Evolutionary conservation across 2,888 invertebrate genomes (phyloP).

Genomic region (Parnassius smintheus): DNA sequence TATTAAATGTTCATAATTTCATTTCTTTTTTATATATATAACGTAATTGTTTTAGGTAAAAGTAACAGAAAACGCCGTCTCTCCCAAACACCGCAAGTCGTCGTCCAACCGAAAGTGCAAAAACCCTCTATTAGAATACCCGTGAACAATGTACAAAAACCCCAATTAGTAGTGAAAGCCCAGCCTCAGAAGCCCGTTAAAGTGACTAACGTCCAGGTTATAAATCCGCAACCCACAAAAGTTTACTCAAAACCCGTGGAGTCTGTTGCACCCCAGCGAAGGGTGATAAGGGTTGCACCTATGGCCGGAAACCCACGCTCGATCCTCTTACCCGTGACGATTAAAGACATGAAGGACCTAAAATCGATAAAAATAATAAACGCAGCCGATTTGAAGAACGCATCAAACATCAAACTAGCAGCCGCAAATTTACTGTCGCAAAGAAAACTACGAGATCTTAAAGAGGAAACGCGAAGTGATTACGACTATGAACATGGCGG

Average conservation of each 20-base stretch:
- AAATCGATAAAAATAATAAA: conserved; percentile 88
- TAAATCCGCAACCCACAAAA: conserved; percentile 63
- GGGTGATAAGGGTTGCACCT: conserved; percentile 70
- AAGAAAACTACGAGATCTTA: conserved; percentile 67
- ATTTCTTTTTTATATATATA: no score
- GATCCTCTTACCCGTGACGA: conserved; percentile 85
- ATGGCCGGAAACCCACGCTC: conserved; percentile 82
- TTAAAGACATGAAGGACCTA: conserved; percentile 86
- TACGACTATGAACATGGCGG: conserved; percentile 64
- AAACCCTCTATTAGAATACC: conserved; percentile 61
- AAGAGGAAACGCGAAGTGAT: conserved; percentile 58
- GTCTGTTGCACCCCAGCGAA: conserved; percentile 64
- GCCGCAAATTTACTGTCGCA: conserved; percentile 75
- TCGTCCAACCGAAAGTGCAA: conserved; percentile 68
- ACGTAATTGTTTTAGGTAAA: conserved; percentile 51
- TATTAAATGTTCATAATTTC: no score
- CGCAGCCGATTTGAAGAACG: conserved; percentile 80
- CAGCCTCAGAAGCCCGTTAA: conserved; percentile 71
- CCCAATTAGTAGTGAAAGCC: conserved; percentile 69
- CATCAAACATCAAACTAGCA: conserved; percentile 76
- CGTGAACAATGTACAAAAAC: conserved; percentile 54
- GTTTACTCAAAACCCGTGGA: conserved; percentile 75
- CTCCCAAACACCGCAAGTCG: conserved; percentile 64
- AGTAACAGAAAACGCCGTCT: conserved; percentile 68
- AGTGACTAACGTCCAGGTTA: conserved; percentile 69